Evolutionary conservation across 2,888 invertebrate species (phyloP).

Genomic region (Leistus spinibarbis): DNA sequence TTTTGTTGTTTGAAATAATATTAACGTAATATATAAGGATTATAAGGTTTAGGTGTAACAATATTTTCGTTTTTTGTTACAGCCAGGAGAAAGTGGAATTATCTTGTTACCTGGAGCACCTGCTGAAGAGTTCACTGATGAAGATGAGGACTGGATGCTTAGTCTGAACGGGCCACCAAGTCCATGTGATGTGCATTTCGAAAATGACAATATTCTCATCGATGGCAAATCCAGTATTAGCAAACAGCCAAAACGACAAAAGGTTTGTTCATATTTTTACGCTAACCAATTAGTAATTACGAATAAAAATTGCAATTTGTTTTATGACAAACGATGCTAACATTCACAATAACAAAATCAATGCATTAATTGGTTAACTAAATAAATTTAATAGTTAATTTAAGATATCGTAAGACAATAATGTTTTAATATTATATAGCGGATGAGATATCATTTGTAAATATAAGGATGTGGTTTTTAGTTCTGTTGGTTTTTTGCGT

Average conservation of each 20-base stretch:
- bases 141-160: slow-evolving; percentile 62
- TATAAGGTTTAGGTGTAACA: neutral
- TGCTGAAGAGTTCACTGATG: slow-evolving; percentile 66
- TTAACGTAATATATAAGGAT: neutral
- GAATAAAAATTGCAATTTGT: neutral
- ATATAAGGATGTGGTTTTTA: neutral
- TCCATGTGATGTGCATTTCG: slow-evolving; percentile 82
- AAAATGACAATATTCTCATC: slow-evolving; percentile 88
- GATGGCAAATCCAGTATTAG: slow-evolving; percentile 86
- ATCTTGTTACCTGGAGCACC: slow-evolving; percentile 65
- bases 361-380: too few species aligned
- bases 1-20: too few species aligned
- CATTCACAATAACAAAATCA: too few species aligned
- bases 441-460: neutral
- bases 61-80: slow-evolving; percentile 46
- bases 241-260: slow-evolving; percentile 64
- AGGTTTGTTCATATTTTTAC: slow-evolving; percentile 58
- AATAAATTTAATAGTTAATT: too few species aligned
- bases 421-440: neutral
- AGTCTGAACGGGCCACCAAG: slow-evolving; percentile 71
- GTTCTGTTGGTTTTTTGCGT: neutral
- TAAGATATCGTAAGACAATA: too few species aligned
- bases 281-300: neutral
- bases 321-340: too few species aligned
- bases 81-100: slow-evolving; percentile 69